Base-by-base conservation (phyloP, 2,113 vertebrate genomes). In the Rynchops niger region DNA sequence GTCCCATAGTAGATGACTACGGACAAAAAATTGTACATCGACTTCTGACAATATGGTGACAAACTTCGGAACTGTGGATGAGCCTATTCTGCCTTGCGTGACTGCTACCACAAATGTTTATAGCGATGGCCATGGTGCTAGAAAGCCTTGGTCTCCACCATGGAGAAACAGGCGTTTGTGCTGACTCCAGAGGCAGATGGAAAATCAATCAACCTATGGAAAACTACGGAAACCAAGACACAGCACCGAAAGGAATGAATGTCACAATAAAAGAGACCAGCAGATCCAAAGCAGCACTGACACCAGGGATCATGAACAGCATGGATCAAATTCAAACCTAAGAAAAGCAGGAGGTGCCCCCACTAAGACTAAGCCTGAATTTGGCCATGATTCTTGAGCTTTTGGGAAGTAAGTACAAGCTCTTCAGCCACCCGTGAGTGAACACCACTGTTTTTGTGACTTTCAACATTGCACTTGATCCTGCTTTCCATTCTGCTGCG, bases 401-500 rank as follows among this genome's bases (percentile, higher is more conserved):
- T 38, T 71, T 81, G 18, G 45, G 58, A 66, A 73, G 42, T 1
- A 12, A 77, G 12, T 59, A 40, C 10, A 3, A 77, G 14, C 15
- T 70, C 70, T 59, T n/a, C 53, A 56, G 52, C 21, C 16, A 0
- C 55, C 34, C 69, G 12, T 22, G 40, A 67, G 71, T 16, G 32
- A 84, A 11, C 20, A 3, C 15, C 45, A 1, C 25, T 27, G 2
- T 65, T 91, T 82, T 30, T 45, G 42, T 50, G 74, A 55, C 40
- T 71, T 59, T 83, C 78, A 71, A 2, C 6, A 3, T n/a, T 69
- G 27, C 22, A 56, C 32, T 62, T 29, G 6, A 12, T 66, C 66
- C 59, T 88, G 72, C n/a, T 93, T 91, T 84, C 74, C 82, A 86
- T 56, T 79, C 71, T 69, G 47, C 67, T 56, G 74, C 5, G 32